Percentiles rank a stretch among this genome's conserved stretches.
Conservation (phyloP, 2,797 vertebrate species). For the Myotis daubentonii region DNA sequence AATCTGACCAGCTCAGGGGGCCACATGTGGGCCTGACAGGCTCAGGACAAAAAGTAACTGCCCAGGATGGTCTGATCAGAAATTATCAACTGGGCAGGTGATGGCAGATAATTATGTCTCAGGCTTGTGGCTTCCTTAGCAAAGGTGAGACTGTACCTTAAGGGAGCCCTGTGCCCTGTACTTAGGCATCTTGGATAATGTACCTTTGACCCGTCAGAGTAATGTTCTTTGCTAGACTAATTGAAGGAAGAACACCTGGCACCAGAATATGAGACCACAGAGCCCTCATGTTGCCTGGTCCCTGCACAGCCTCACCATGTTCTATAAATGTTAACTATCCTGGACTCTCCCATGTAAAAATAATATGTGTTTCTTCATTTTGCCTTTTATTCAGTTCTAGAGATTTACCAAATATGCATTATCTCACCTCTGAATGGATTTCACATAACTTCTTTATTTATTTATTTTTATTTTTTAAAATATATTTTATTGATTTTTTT, state of each 20-base stretch:
- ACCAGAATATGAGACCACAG: neutral
- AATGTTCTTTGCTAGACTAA: neutral
- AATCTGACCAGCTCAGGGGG: neutral
- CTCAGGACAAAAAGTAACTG: neutral
- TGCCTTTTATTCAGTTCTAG: neutral
- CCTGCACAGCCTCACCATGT: neutral
- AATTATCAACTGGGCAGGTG: neutral
- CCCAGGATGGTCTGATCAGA: neutral
- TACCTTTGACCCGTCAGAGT: neutral
- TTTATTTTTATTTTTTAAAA: too few relatives aligned
- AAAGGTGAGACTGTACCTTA: neutral
- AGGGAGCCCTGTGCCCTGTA: too few relatives aligned
- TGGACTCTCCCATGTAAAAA: neutral
- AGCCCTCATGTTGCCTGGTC: neutral
- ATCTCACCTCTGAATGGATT: neutral
- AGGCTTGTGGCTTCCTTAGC: neutral
- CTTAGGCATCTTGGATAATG: neutral
- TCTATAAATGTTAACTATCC: neutral
- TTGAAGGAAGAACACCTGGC: neutral
- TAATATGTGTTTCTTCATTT: neutral
- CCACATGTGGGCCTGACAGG: neutral
- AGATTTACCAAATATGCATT: neutral
- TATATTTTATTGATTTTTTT: too few relatives aligned
- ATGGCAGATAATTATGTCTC: neutral
- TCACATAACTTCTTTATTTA: neutral